These are phyloP conservation scores for Serilophus lunatus DNA, from an alignment of 2,113 vertebrate species.

Conservation along the genomic window DNA sequence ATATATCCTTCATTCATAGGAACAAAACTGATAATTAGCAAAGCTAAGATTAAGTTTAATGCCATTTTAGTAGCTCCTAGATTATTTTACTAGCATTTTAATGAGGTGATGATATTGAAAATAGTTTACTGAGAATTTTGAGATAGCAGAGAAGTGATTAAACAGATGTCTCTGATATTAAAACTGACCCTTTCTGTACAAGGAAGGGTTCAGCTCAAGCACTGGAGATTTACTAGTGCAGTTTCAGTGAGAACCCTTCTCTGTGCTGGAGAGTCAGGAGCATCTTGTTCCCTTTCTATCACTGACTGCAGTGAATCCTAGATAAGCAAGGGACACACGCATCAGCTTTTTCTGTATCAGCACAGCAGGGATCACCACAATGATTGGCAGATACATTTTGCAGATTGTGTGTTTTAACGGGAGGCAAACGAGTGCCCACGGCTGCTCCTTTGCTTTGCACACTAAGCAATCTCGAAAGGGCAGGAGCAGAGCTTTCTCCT, in stretches of 20 bases:
- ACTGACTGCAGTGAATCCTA: not conserved
- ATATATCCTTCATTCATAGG: not conserved
- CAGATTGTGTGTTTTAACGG: rapidly evolving
- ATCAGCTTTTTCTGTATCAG: not conserved
- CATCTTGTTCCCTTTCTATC: not conserved
- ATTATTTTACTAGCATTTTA: not conserved
- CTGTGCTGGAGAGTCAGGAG: not conserved
- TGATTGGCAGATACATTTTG: not conserved
- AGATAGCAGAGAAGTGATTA: not conserved
- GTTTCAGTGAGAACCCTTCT: not conserved
- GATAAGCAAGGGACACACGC: not conserved
- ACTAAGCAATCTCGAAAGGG: not conserved
- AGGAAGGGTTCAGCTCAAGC: not conserved
- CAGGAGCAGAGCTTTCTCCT: not conserved
- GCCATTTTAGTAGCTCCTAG: not conserved
- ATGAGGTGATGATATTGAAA: not conserved
- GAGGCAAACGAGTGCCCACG: not conserved
- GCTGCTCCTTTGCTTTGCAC: not conserved
- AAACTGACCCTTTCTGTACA: not conserved
- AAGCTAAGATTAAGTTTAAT: constrained; percentile 35
- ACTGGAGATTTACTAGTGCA: not conserved
- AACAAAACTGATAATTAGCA: not conserved
- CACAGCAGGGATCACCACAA: not conserved
- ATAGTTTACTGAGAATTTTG: not conserved
- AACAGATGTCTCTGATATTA: not conserved